These are phyloP conservation scores for Tholera decimalis DNA, from an alignment of 2,888 invertebrate species.

Conservation along the genomic window DNA sequence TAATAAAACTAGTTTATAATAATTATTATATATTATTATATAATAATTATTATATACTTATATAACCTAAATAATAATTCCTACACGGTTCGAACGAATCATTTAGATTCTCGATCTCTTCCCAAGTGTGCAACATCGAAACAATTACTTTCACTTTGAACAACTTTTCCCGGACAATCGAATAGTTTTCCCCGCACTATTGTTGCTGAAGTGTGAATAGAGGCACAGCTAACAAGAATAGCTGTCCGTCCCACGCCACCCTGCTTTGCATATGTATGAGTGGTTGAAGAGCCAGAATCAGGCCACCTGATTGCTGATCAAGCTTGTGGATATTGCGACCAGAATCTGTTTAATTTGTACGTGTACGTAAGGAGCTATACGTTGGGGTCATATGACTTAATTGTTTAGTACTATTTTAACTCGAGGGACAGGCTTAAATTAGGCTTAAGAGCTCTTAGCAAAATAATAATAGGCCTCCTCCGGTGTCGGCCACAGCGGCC, in stretches of 20 bases:
- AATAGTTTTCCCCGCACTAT: slow-evolving; percentile 35
- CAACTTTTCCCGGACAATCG: not conserved
- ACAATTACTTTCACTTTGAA: slow-evolving; percentile 11
- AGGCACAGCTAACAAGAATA: slow-evolving; percentile 37
- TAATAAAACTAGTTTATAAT: too few relatives aligned
- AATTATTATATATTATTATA: too few relatives aligned
- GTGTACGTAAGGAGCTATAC: not conserved
- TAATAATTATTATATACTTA: too few relatives aligned
- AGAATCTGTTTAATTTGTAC: slow-evolving; percentile 4
- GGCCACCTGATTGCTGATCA: slow-evolving; percentile 32
- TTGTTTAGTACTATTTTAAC: slow-evolving; percentile 5
- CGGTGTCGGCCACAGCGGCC: too few relatives aligned
- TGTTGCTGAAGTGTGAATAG: slow-evolving; percentile 37
- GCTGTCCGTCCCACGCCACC: slow-evolving; percentile 37
- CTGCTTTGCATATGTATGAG: slow-evolving; percentile 53
- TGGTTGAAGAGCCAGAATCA: slow-evolving; percentile 22
- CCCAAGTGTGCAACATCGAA: not conserved
- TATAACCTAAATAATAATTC: too few relatives aligned
- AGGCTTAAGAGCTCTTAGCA: too few relatives aligned
- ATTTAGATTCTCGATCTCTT: not conserved
- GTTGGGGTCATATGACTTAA: slow-evolving; percentile 1
- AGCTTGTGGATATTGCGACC: not conserved
- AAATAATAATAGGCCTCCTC: too few relatives aligned
- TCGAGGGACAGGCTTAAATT: too few relatives aligned
- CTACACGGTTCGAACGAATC: too few relatives aligned